Conservation (phyloP, 2,797 vertebrate species). For the Coreius guichenoti region DNA sequence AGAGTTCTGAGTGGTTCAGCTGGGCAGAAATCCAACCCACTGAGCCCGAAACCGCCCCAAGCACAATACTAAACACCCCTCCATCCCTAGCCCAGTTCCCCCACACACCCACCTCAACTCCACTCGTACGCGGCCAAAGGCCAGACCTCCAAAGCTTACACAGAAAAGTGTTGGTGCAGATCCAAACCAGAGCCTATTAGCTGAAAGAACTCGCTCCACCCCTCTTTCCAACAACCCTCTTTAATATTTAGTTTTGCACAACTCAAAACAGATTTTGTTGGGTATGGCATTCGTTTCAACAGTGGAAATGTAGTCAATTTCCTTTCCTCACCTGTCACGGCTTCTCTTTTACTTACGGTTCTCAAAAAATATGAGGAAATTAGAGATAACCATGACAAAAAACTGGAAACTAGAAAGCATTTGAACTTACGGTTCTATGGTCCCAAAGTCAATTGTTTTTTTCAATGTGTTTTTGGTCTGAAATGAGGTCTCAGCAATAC, state of each 20-base stretch:
- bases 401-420: background rate
- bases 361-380: background rate
- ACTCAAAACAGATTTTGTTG: slow-evolving; percentile 46
- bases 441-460: background rate
- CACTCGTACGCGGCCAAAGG: slow-evolving; percentile 59
- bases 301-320: slow-evolving; percentile 22
- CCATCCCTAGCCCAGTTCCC: slow-evolving; percentile 16
- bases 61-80: slow-evolving; percentile 53
- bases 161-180: slow-evolving; percentile 71
- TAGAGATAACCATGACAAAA: background rate
- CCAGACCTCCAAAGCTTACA: slow-evolving; percentile 71
- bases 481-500: background rate
- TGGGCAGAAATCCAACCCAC: slow-evolving; percentile 64
- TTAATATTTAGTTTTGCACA: slow-evolving; percentile 51
- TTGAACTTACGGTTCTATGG: background rate
- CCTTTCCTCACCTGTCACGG: slow-evolving; percentile 17
- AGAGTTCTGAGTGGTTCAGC: slow-evolving; percentile 64
- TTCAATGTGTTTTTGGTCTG: background rate
- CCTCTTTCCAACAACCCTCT: slow-evolving; percentile 39
- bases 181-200: slow-evolving; percentile 70
- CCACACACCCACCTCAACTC: slow-evolving; percentile 28
- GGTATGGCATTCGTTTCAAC: slow-evolving; percentile 6
- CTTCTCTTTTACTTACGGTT: background rate
- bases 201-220: slow-evolving; percentile 53
- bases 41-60: slow-evolving; percentile 53